A percentile compares a stretch with the other conserved stretches of the same genome.
Conservation (phyloP, 2,888 invertebrate genomes). For the Encarsia formosa region DNA sequence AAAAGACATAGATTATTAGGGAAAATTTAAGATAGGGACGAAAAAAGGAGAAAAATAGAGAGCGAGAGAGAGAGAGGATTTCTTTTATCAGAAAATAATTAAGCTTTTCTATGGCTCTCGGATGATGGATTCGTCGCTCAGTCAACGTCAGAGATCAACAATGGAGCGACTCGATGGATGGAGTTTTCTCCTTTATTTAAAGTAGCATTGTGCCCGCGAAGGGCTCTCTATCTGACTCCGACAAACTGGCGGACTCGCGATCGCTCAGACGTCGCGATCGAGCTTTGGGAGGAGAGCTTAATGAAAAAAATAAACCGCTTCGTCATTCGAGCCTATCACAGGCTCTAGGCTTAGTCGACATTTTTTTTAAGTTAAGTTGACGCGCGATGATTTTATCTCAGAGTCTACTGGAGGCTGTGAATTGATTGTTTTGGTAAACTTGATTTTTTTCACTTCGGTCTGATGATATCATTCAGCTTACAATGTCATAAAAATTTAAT, state of each 20-base stretch:
- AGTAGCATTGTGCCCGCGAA: constrained; percentile 50
- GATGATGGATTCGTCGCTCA: constrained; percentile 51
- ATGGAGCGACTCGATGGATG: constrained; percentile 51
- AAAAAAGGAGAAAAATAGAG: constrained; percentile 11
- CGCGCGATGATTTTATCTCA: too few relatives aligned
- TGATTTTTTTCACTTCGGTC: too few relatives aligned
- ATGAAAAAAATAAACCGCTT: constrained; percentile 33
- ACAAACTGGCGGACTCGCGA: too few relatives aligned
- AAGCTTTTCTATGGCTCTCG: constrained; percentile 52
- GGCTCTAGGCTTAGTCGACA: too few relatives aligned
- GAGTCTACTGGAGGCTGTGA: too few relatives aligned
- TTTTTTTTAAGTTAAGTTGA: too few relatives aligned
- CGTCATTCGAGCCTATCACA: constrained; percentile 18
- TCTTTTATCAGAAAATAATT: constrained; percentile 52
- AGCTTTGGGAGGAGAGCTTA: constrained; percentile 31
- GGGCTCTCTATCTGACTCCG: constrained; percentile 22
- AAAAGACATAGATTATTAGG: not conserved
- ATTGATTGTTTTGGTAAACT: too few relatives aligned
- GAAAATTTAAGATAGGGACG: constrained; percentile 4
- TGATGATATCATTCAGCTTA: not conserved
- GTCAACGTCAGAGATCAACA: constrained; percentile 52
- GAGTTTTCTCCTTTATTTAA: constrained; percentile 51
- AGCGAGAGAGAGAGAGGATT: constrained; percentile 33
- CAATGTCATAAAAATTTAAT: not conserved
- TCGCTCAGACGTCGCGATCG: too few relatives aligned